Evolutionary conservation across 2,888 invertebrate species (phyloP).

Genomic region (Caenorhabditis japonica): DNA sequence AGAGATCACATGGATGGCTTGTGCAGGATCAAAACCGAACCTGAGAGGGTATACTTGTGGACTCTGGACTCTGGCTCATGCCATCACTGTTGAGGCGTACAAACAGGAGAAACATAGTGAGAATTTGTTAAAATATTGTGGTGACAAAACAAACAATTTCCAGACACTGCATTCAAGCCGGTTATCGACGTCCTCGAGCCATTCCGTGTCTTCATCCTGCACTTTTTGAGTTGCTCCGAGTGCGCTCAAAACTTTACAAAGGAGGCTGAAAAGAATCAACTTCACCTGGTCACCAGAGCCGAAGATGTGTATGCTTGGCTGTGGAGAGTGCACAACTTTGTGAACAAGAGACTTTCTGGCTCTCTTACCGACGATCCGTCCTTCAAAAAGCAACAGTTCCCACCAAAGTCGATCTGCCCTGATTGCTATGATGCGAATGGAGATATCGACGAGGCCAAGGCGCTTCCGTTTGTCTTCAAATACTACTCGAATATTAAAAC

Average conservation of each 20-base stretch:
- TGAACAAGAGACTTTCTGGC: conserved; percentile 88
- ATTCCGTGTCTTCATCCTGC: conserved; percentile 89
- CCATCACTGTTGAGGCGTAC: conserved; percentile 86
- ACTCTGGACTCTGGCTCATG: conserved; percentile 94
- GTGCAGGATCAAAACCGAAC: conserved; percentile 85
- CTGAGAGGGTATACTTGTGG: conserved; percentile 90
- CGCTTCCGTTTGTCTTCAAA: conserved; percentile 68
- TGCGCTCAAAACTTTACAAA: conserved; percentile 90
- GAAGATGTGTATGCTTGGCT: conserved; percentile 89
- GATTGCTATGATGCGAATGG: conserved; percentile 65
- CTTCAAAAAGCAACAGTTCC: conserved; percentile 84
- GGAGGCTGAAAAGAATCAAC: conserved; percentile 82
- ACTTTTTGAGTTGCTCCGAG: conserved; percentile 93
- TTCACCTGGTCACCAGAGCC: conserved; percentile 64
- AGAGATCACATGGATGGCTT: conserved; percentile 83
- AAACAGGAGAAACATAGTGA: conserved; percentile 77
- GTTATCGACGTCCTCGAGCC: conserved; percentile 84
- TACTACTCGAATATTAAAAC: conserved; percentile 73
- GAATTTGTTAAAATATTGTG: too few relatives aligned
- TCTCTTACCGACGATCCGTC: conserved; percentile 90
- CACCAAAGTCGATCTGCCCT: conserved; percentile 65
- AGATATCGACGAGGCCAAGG: conserved; percentile 64
- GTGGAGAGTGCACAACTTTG: conserved; percentile 93
- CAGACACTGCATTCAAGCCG: conserved; percentile 78
- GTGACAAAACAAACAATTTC: conserved; percentile 4